Evolutionary conservation across 2,888 invertebrate species (phyloP).

Genomic region (Cyclophora albipunctata): DNA sequence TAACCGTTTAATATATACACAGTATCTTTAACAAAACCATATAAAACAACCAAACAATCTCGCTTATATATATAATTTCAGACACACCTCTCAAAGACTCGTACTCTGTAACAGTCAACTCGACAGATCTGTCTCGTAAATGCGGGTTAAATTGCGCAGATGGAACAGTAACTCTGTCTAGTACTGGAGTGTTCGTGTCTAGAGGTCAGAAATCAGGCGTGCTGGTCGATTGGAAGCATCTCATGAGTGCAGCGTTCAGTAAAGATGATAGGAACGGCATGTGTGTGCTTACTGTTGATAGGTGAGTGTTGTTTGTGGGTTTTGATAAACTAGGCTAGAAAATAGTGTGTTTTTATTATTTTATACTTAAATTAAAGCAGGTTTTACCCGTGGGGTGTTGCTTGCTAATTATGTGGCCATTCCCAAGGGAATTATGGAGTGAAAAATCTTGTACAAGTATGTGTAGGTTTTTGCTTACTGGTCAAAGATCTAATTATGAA

Average conservation of each 20-base stretch:
- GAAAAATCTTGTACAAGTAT: too few relatives aligned
- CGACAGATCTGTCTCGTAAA: slow-evolving; percentile 77
- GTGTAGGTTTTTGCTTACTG: too few relatives aligned
- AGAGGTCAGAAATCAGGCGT: slow-evolving; percentile 65
- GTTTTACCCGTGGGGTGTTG: too few relatives aligned
- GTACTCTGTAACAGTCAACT: slow-evolving; percentile 77
- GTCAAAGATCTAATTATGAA: too few relatives aligned
- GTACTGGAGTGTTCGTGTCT: slow-evolving; percentile 73
- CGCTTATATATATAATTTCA: slow-evolving; percentile 35
- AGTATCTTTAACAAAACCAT: too few relatives aligned
- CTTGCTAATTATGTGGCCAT: too few relatives aligned
- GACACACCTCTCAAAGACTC: slow-evolving; percentile 62
- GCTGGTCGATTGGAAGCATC: slow-evolving; percentile 76
- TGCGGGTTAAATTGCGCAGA: slow-evolving; percentile 76
- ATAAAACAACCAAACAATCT: too few relatives aligned
- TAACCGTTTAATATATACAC: too few relatives aligned
- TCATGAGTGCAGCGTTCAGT: slow-evolving; percentile 73
- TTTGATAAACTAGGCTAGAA: too few relatives aligned
- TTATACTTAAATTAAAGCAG: too few relatives aligned
- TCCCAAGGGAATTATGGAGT: too few relatives aligned
- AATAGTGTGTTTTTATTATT: too few relatives aligned
- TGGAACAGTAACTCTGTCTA: slow-evolving; percentile 72
- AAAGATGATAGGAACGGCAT: slow-evolving; percentile 74
- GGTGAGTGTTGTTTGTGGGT: slow-evolving; percentile 47
- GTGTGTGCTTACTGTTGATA: slow-evolving; percentile 78